phyloP scores from a whole-genome alignment of 2,797 vertebrate genomes.

The Eurystomus glaucurus region DNA sequence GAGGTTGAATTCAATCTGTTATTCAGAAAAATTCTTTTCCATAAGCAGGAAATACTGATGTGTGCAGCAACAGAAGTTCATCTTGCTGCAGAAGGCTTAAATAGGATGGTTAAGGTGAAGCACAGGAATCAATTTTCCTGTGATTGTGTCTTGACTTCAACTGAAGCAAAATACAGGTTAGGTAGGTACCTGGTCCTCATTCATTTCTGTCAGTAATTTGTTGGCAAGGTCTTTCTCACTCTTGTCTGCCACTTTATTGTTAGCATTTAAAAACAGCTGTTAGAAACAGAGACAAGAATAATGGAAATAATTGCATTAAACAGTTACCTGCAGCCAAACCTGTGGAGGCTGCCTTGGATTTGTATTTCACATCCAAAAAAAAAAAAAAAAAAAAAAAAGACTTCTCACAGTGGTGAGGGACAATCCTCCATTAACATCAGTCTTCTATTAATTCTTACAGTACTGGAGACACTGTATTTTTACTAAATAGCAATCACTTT shows the following conservation, averaged over 20 bases:
- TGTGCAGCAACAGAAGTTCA: neutral
- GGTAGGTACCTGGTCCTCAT: conserved; percentile 96
- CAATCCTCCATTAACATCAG: neutral
- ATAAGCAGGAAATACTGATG: neutral
- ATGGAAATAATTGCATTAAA: conserved; percentile 83
- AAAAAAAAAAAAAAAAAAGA: neutral
- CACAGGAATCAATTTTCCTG: conserved; percentile 80
- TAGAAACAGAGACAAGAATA: conserved; percentile 89
- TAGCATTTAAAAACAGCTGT: conserved; percentile 98
- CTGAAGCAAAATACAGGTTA: conserved; percentile 80
- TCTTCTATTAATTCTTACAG: neutral
- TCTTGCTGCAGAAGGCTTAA: conserved; percentile 11
- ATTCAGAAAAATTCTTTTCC: neutral
- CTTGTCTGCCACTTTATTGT: conserved; percentile 97
- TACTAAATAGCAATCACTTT: neutral
- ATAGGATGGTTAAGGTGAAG: conserved; percentile 76
- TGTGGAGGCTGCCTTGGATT: conserved; percentile 49
- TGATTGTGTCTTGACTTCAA: conserved; percentile 74
- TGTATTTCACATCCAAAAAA: conserved; percentile 22
- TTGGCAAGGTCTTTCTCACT: conserved; percentile 99
- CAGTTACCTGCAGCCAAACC: conserved; percentile 70
- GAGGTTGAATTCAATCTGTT: neutral
- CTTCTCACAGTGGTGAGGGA: conserved; percentile 23
- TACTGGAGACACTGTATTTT: conserved; percentile 5
- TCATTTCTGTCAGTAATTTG: conserved; percentile 99